Evolutionary conservation across 2,797 vertebrate species (phyloP), one percentile per base, ranked within the genome.

Genomic region (Tolypeutes matacus): DNA sequence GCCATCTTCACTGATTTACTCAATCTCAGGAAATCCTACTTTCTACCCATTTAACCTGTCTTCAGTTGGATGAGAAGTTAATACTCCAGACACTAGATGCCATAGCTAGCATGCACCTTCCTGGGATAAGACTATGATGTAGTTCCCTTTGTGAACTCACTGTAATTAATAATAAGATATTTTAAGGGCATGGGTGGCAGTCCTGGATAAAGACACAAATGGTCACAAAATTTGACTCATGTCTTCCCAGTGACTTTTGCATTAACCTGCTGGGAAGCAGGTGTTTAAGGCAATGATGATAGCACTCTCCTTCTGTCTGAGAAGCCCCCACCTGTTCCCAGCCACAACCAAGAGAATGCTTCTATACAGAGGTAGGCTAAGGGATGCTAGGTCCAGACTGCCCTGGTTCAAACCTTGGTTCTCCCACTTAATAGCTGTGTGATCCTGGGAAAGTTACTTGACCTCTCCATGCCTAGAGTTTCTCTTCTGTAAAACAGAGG

Each of bases 21-120:
- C n/a, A 60, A 36, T 82, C 39, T 86, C 88, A 86, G 89, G 51
- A 94, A 86, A 94, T 84, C 13, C 13, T 7, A 39, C 1, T 65
- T 89, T 85, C 84, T 76, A 42, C 10, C 77, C 34, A 1, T 67
- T 67, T 72, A 67, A 75, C 20, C 39, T 91, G 4, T 25, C 77
- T 77, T 81, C 51, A 73, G 20, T 29, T 91, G 39, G 42, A 83
- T 49, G 53, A n/a, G 86, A 93, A 91, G 7, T 34, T 70, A 80
- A 76, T 31, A 81, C 0, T 39, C 23, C 4, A 91, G 27, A 77
- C 29, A 17, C 36, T 72, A 72, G 42, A 72, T 42, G 36, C 2
- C 23, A 76, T 14, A 90, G 14, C 23, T 90, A 87, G 14, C 23
- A 87, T 89, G 31, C n/a, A 36, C 20, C 14, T 70, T 70, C 36